Base-by-base conservation (phyloP, 1,140 invertebrate genomes). In the Plutomurus gul region DNA sequence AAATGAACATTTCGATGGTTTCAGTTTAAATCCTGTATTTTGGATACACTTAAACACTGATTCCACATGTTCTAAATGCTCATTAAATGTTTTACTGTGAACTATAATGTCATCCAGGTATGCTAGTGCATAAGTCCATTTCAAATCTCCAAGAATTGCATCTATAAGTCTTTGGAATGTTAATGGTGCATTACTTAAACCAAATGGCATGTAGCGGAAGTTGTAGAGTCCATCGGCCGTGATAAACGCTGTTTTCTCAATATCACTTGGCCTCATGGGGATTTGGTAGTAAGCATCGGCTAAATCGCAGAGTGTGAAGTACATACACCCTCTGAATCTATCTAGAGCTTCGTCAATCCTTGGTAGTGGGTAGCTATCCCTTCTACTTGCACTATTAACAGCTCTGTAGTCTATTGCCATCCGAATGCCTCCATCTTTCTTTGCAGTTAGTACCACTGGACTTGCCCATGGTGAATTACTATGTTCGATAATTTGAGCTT, bases 271-370 rank as follows among this genome's bases (percentile, higher is more conserved):
- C 30, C 85, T 80, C 1, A 87, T 76, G 3, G 85, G 40, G 80
- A 88, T 22, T 84, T 89, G 89, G 82, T 87, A 86, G 77, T 87
- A 91, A 0, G 89, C 89, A 30, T 84, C 84, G 0, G 82, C 81
- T 65, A 89, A 84, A 85, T 90, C 88, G 0, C 90, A 81, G 0
- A 85, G 84, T 0, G 85, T 84, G 71, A 89, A 89, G 33, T 86
- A 84, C 11, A 75, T 85, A 6, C 84, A 83, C 3, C 86, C 87
- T 0, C 77, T 20, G 0, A 90, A 78, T 4, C 72, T 77, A 36
- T 85, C 78, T 5, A 91, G 76, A 11, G 82, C 82, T 20, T 88
- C 86, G n/a, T 89, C 86, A 13, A 90, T 88, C 1, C 84, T 71
- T 0, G 88, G 89, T 3, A 91, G 76, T 81, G 88, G 88, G 80